Base-by-base conservation (phyloP, 2,888 invertebrate species). In the Leucoma salicis region DNA sequence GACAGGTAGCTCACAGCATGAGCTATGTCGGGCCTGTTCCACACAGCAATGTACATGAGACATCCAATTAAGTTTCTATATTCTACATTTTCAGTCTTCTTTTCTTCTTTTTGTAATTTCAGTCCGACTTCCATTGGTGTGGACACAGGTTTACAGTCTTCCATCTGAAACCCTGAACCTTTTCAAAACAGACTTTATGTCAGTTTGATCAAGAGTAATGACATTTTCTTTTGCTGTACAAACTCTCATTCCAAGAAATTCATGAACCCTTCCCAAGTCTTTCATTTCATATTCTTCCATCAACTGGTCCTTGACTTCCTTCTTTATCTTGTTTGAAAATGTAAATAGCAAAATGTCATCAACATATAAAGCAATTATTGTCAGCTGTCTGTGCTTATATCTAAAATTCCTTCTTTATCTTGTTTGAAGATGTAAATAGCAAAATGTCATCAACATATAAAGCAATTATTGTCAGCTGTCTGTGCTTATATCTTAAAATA, bases 21-120 rank as follows among this genome's bases (percentile, higher is more conserved):
- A 14, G 14, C 3, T n/a, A 35, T 35, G 16, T 35, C 35, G 8
- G 35, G 35, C 12, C 35, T 14, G 15, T 27, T 35, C 7, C 15
- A 10, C 7, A 35, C 28, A 8, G 15, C 14, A 1, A 35, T 6
- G 25, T 35, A 35, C 35, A 35, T 35, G 5, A 35, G 15, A 27
- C 35, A 13, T 4, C 35, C 38, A 8, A 35, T 35, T 1, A 28
- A 12, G 10, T 35, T 11, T 3, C 28, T 27, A 28, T 35, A n/a
- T n/a, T n/a, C n/a, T n/a, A n/a, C n/a, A n/a, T n/a, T n/a, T n/a
- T n/a, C n/a, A n/a, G n/a, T n/a, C n/a, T n/a, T n/a, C n/a, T n/a
- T n/a, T 25, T 25, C 25, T 3, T 15, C n/a, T n/a, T 14, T 34
- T 0, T 1, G 13, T 11, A 1, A 0, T n/a, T 24, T 24, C 24